Conservation (phyloP, 2,888 invertebrate genomes). For the Tholera decimalis region DNA sequence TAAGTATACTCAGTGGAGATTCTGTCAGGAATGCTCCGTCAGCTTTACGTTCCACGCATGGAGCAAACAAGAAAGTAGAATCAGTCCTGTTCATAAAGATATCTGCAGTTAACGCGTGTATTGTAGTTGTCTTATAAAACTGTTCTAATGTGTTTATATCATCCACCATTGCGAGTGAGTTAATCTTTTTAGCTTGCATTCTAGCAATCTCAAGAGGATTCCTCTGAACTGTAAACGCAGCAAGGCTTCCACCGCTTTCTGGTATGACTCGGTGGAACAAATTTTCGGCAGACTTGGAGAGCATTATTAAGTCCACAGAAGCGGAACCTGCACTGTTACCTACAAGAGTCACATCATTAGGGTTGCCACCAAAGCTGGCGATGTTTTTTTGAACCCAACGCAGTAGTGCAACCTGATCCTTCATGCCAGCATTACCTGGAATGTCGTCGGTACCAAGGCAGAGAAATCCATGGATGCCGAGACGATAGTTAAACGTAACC, state of each 20-base stretch:
- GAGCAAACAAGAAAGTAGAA: constrained; percentile 60
- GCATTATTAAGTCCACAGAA: constrained; percentile 72
- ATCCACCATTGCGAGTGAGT: constrained; percentile 65
- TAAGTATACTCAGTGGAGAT: constrained; percentile 71
- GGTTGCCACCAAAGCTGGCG: constrained; percentile 75
- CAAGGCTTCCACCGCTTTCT: constrained; percentile 73
- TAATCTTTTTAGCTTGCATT: constrained; percentile 60
- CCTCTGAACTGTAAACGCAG: constrained; percentile 65
- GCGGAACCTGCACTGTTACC: constrained; percentile 75
- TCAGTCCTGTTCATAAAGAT: constrained; percentile 53
- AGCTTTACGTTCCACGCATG: constrained; percentile 60
- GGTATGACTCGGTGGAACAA: constrained; percentile 75
- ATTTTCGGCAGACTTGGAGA: constrained; percentile 70
- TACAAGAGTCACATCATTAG: constrained; percentile 74
- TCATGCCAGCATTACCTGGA: constrained; percentile 76
- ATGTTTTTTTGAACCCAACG: constrained; percentile 78
- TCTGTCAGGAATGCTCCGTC: constrained; percentile 71
- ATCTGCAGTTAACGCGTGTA: constrained; percentile 57
- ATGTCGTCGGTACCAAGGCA: constrained; percentile 69
- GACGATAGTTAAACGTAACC: constrained; percentile 70
- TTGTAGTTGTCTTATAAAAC: constrained; percentile 70
- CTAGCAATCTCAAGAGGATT: constrained; percentile 74
- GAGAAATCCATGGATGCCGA: constrained; percentile 69
- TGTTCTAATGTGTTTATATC: constrained; percentile 72
- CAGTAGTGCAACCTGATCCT: constrained; percentile 73